Evolutionary conservation across 92 coral and sea anemone species (phyloP).

Genomic region (Epizoanthus illoricatus): DNA sequence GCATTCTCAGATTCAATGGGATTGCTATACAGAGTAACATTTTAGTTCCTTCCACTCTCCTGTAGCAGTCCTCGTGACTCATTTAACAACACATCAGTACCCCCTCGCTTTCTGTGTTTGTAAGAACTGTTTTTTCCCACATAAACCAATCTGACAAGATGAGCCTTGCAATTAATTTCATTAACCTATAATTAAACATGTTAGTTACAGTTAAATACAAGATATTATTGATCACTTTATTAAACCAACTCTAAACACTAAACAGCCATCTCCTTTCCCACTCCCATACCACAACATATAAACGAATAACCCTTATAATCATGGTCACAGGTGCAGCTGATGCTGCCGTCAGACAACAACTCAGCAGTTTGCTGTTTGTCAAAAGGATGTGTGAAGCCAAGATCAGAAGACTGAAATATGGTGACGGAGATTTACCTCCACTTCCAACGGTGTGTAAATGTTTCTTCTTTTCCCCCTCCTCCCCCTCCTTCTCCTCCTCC

Average conservation of each 20-base stretch:
- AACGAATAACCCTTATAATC: background rate
- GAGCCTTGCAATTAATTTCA: no score
- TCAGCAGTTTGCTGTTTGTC: slow-evolving; percentile 90
- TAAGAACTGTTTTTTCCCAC: no score
- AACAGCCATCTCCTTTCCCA: no score
- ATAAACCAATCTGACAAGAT: no score
- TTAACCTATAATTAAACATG: background rate
- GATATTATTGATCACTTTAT: background rate
- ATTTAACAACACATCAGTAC: no score
- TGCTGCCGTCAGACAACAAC: slow-evolving; percentile 90
- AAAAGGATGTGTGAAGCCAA: slow-evolving; percentile 90
- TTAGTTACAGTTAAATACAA: background rate
- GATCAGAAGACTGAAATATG: slow-evolving; percentile 76
- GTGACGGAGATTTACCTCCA: slow-evolving; percentile 82
- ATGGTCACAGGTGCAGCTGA: slow-evolving; percentile 74
- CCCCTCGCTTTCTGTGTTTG: no score
- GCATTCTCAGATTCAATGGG: no score
- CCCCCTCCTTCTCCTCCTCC: background rate
- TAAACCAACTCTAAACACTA: background rate
- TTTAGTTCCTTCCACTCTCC: no score
- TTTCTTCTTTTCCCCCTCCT: background rate
- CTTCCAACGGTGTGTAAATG: slow-evolving; percentile 58
- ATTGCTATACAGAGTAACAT: no score
- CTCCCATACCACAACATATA: no score
- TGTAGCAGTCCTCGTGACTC: no score